Base-by-base conservation (phyloP, 2,797 vertebrate species). In the Aulostomus chinensis region DNA sequence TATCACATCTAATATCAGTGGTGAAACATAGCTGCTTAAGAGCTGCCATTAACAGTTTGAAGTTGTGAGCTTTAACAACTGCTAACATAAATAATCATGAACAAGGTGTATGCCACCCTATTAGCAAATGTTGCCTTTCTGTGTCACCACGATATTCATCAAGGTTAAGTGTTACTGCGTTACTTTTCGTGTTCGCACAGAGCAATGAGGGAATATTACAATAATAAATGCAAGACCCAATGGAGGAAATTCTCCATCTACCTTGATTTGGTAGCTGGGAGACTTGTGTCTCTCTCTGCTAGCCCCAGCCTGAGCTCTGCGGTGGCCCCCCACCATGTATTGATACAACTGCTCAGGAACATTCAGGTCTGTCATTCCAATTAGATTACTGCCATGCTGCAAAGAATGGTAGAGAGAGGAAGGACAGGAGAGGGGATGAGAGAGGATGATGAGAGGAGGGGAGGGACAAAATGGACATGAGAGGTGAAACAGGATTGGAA, bases 201-300 rank as follows among this genome's bases (percentile, higher is more conserved):
- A n/a, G n/a, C n/a, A n/a, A n/a, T n/a, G n/a, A n/a, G n/a, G n/a
- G n/a, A n/a, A n/a, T n/a, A n/a, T n/a, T n/a, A n/a, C n/a, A n/a
- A n/a, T n/a, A n/a, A n/a, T n/a, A n/a, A n/a, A n/a, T n/a, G n/a
- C n/a, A n/a, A n/a, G n/a, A n/a, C n/a, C 9, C 4, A 29, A 14
- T 8, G 12, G 5, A n/a, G 11, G 9, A 0, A 4, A 7, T 14
- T 14, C 15, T 40, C 8, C 1, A 7, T 74, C 47, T 55, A 97
- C 97, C 93, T 97, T 99, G 61, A 99, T 99, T 57, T 99, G 97
- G 15, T 99, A 98, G 78, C 97, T 99, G 40, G 97, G 97, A 14
- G 97, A 98, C 79, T 99, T 99, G 87, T 98, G 96, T 61, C 95
- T 95, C 81, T 99, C 97, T 38, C 96, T 88, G 86, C 91, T 95